These are phyloP conservation scores for Ceratina australensis DNA, from an alignment of 1,140 invertebrate species.

Conservation along the genomic window DNA sequence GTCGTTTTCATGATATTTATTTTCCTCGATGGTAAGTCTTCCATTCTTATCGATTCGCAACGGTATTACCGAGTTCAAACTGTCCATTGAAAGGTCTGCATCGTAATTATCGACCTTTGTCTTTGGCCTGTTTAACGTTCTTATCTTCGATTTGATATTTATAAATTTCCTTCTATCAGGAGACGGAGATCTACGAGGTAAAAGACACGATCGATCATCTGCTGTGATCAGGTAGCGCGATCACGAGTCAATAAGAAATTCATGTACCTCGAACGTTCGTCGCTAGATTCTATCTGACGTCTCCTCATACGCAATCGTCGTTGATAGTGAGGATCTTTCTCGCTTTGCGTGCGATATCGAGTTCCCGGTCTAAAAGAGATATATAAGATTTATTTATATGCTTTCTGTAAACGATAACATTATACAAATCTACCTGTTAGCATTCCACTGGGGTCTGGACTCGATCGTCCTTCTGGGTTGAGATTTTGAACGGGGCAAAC, in stretches of 20 bases:
- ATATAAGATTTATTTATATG: slow-evolving; percentile 61
- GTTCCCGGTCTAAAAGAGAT: slow-evolving; percentile 81
- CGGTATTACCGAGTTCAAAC: slow-evolving; percentile 71
- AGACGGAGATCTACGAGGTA: slow-evolving; percentile 68
- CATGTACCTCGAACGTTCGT: slow-evolving; percentile 73
- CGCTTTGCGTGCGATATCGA: slow-evolving; percentile 88
- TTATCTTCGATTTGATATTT: slow-evolving; percentile 65
- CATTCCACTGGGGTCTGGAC: slow-evolving; percentile 73
- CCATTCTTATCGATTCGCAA: slow-evolving; percentile 70
- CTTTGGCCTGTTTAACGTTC: slow-evolving; percentile 59
- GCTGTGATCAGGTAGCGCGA: not conserved
- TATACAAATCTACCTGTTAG: slow-evolving; percentile 69
- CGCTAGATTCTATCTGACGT: slow-evolving; percentile 71
- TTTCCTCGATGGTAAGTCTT: slow-evolving; percentile 61
- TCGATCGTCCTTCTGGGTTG: slow-evolving; percentile 64
- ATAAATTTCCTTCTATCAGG: slow-evolving; percentile 67
- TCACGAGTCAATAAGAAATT: not conserved
- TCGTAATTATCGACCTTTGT: slow-evolving; percentile 69
- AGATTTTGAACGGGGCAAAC: slow-evolving; percentile 60
- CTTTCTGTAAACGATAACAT: slow-evolving; percentile 4
- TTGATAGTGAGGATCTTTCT: slow-evolving; percentile 87
- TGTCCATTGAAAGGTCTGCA: slow-evolving; percentile 74
- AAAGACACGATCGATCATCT: not conserved
- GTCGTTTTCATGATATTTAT: not conserved
- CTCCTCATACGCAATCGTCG: slow-evolving; percentile 82